These are phyloP conservation scores for Drosophila triauraria DNA, from an alignment of 1,140 invertebrate species.

Conservation along the genomic window DNA sequence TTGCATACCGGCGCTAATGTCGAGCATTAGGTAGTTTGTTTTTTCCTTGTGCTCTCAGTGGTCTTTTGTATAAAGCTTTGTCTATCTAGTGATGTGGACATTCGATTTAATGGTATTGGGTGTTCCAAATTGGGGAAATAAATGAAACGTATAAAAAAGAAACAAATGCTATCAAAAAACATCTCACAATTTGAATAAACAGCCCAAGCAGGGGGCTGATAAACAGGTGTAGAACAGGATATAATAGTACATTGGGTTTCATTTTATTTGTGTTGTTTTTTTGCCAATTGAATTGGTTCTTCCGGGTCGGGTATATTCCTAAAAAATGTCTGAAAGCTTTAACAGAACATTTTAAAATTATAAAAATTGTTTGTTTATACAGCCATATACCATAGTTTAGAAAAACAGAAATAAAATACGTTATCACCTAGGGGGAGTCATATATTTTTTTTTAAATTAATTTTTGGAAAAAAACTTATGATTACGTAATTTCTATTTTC, in stretches of 20 bases:
- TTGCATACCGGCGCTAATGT: constrained; percentile 71
- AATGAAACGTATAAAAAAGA: constrained; percentile 67
- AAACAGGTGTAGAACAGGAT: constrained; percentile 79
- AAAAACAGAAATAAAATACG: no score
- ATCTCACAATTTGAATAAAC: constrained; percentile 65
- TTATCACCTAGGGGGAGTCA: no score
- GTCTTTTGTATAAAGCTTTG: constrained; percentile 20
- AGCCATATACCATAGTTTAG: not conserved
- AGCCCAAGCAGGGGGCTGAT: constrained; percentile 30
- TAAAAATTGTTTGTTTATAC: not conserved
- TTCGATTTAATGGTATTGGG: constrained; percentile 76
- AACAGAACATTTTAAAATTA: not conserved
- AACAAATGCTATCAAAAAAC: constrained; percentile 28
- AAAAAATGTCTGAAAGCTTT: not conserved
- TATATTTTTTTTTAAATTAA: no score
- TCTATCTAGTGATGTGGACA: constrained; percentile 45
- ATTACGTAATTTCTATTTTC: no score
- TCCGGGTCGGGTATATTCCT: not conserved
- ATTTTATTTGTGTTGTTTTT: constrained; percentile 31
- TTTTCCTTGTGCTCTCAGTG: constrained; percentile 24
- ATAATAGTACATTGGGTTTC: constrained; percentile 61
- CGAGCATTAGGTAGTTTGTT: constrained; percentile 67
- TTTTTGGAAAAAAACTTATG: no score
- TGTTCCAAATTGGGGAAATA: constrained; percentile 73
- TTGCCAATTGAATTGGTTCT: not conserved